Conservation (phyloP, 1,140 invertebrate genomes). For the Drosophila tsacasi region DNA sequence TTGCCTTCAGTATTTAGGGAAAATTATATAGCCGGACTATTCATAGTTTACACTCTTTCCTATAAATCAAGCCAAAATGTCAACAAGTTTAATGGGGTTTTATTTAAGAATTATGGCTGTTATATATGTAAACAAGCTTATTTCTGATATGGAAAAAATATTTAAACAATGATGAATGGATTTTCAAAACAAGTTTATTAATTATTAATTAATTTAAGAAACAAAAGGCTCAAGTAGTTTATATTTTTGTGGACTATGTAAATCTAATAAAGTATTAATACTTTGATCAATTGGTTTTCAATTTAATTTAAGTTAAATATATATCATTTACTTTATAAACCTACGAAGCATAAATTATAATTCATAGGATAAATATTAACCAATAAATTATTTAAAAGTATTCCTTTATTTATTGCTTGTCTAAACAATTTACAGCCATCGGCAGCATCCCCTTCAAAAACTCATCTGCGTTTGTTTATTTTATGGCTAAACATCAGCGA, state of each 20-base stretch:
- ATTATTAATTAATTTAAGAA: background rate
- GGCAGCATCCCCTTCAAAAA: conserved; percentile 4
- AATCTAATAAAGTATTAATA: background rate
- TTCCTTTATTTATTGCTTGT: background rate
- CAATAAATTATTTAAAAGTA: conserved; percentile 1
- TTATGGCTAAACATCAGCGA: conserved; percentile 18
- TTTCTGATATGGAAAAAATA: background rate
- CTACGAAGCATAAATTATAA: background rate
- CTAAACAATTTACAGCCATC: conserved; percentile 6
- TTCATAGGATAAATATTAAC: background rate
- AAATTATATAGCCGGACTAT: conserved; percentile 11
- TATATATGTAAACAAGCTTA: background rate
- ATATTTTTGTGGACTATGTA: background rate
- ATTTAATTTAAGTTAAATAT: background rate
- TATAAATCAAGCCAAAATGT: conserved; percentile 20
- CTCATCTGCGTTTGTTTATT: conserved; percentile 30
- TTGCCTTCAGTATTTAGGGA: background rate
- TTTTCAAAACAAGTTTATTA: background rate
- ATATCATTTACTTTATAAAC: background rate
- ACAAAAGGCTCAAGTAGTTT: background rate
- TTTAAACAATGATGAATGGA: background rate
- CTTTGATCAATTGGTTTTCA: background rate
- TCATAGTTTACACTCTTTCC: background rate
- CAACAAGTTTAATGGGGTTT: conserved; percentile 4
- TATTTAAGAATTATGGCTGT: background rate